phyloP scores from a whole-genome alignment of 1,140 invertebrate species.

The Helicoverpa armigera region DNA sequence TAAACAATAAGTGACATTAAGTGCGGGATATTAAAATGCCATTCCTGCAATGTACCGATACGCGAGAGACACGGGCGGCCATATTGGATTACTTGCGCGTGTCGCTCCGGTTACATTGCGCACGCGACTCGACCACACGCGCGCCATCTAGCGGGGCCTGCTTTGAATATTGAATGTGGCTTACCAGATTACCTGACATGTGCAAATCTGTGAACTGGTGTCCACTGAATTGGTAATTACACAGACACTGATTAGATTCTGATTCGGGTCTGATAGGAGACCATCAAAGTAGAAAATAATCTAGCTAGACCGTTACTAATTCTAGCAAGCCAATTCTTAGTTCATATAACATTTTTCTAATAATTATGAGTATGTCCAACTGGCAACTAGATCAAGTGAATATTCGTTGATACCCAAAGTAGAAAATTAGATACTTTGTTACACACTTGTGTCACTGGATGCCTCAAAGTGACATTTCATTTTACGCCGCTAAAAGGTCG shows the following conservation, averaged over 20 bases:
- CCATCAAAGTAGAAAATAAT: not conserved
- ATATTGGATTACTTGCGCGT: constrained; percentile 85
- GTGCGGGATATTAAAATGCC: constrained; percentile 82
- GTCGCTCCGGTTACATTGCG: constrained; percentile 83
- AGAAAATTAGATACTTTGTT: not conserved
- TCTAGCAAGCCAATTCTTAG: no score
- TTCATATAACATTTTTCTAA: no score
- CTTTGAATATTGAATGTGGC: constrained; percentile 63
- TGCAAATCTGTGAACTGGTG: constrained; percentile 52
- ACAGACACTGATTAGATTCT: constrained; percentile 41
- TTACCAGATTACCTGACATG: constrained; percentile 53
- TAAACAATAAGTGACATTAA: constrained; percentile 84
- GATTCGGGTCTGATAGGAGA: not conserved
- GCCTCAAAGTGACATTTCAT: constrained; percentile 4
- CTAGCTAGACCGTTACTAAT: no score
- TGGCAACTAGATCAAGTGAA: no score
- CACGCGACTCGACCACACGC: constrained; percentile 85
- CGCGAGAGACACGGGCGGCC: constrained; percentile 77
- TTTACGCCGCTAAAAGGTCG: constrained; percentile 28
- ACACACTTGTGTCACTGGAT: not conserved
- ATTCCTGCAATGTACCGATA: constrained; percentile 83
- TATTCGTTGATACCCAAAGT: not conserved
- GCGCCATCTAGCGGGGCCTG: constrained; percentile 75
- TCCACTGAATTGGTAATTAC: constrained; percentile 53
- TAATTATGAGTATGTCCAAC: no score